These are phyloP conservation scores for Callaeas wilsoni DNA, from an alignment of 2,113 vertebrate species.

Conservation along the genomic window DNA sequence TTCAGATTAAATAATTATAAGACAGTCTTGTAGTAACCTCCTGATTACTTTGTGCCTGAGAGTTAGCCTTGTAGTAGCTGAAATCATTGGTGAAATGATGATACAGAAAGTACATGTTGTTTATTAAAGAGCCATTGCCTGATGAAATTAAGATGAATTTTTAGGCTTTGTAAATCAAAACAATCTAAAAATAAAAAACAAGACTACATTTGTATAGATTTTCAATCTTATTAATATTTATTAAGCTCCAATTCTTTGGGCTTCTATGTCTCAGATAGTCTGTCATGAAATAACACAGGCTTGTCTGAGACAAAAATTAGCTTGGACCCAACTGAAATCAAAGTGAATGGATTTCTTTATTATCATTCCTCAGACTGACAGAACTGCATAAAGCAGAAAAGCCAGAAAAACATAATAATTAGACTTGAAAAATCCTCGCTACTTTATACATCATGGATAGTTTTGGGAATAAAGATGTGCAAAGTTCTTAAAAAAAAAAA, in stretches of 20 bases:
- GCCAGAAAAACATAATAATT: background rate
- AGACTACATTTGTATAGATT: background rate
- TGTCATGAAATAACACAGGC: background rate
- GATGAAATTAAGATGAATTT: background rate
- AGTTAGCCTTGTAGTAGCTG: background rate
- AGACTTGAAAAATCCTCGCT: background rate
- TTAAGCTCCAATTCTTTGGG: background rate
- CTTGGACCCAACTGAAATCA: background rate
- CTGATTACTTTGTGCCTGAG: background rate
- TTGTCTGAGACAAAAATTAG: background rate
- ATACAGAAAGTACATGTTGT: background rate
- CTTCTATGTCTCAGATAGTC: background rate
- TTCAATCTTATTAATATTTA: slow-evolving; percentile 15
- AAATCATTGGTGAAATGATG: background rate
- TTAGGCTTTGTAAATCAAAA: background rate
- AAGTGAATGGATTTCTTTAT: background rate
- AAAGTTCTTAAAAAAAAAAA: background rate
- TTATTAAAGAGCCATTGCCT: background rate
- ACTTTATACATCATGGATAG: background rate
- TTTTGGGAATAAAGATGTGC: background rate
- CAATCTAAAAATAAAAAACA: background rate
- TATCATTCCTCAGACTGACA: background rate
- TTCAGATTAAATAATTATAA: slow-evolving; percentile 19
- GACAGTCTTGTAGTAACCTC: background rate
- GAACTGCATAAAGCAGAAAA: background rate